A percentile compares a stretch with the other conserved stretches of the same genome.
Evolutionary conservation across 1,140 invertebrate species (phyloP).

Genomic region (Mylabris phalerata): DNA sequence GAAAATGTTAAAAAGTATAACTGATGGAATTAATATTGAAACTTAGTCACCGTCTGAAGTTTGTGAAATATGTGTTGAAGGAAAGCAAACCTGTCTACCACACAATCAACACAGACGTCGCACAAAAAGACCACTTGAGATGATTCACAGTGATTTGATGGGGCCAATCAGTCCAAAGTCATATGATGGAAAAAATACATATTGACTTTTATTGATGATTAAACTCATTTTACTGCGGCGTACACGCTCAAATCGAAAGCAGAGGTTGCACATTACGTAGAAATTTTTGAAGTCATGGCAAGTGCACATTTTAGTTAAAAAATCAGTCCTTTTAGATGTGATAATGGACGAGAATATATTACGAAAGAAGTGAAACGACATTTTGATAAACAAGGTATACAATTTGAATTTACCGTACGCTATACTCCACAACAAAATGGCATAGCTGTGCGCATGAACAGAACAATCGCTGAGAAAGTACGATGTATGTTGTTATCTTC

Average conservation of each 20-base stretch:
- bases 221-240: neutral
- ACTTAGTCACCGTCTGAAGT: neutral
- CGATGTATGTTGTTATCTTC: neutral
- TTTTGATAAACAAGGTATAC: neutral
- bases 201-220: neutral
- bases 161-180: neutral
- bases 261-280: neutral
- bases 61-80: neutral
- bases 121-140: neutral
- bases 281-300: neutral
- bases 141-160: neutral
- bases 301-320: neutral
- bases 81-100: neutral
- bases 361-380: neutral
- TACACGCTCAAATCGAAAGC: neutral
- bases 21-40: no score
- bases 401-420: neutral
- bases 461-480: neutral
- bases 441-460: neutral
- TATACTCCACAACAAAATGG: conserved; percentile 21
- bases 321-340: neutral
- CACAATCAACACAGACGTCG: neutral
- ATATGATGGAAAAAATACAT: neutral
- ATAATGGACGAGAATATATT: neutral
- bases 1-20: no score